Evolutionary conservation across 2,888 invertebrate genomes (phyloP), one percentile per base, ranked within the genome.

Genomic region (Charanyca ferruginea): DNA sequence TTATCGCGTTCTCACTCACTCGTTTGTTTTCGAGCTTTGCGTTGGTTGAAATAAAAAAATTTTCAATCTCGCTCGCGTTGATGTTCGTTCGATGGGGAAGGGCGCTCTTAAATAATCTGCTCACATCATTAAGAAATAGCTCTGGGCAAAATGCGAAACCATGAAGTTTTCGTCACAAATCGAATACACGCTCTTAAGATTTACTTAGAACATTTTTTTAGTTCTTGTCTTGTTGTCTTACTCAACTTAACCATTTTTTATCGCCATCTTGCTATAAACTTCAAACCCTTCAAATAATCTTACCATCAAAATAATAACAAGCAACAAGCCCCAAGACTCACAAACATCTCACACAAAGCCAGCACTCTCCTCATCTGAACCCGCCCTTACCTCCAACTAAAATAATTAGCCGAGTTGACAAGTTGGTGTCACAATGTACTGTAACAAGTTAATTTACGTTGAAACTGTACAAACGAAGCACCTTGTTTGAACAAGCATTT

Each of bases 391-490:
- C 71, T 69, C 70, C 61, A 85, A 87, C 87, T 87, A 84, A 86
- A 87, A 87, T 87, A 86, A 86, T 87, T 87, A 87, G 85, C 63
- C 76, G 79, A 87, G 84, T 87, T 86, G 87, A 87, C 87, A 87
- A 84, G 73, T 85, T 77, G 71, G 77, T 82, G 81, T 78, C 76
- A 81, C 76, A 60, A 52, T 61, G 63, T 49, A 60, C 59, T 42
- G 57, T 77, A 87, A 89, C 89, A 88, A 89, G 90, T 87, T 91
- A 90, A 91, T 90, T 89, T 87, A 85, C 84, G 87, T 86, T 59
- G 62, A 68, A 62, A 62, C 84, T 85, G 73, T 83, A 85, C 83
- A 88, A 90, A 90, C 83, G 81, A 77, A 60, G 65, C 77, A 72
- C 77, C 78, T 74, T 83, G 85, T 85, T 84, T 80, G 83, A 72